Conservation (phyloP, 53 echinoderm and acorn worm species). For the Mesocentrotus franciscanus region DNA sequence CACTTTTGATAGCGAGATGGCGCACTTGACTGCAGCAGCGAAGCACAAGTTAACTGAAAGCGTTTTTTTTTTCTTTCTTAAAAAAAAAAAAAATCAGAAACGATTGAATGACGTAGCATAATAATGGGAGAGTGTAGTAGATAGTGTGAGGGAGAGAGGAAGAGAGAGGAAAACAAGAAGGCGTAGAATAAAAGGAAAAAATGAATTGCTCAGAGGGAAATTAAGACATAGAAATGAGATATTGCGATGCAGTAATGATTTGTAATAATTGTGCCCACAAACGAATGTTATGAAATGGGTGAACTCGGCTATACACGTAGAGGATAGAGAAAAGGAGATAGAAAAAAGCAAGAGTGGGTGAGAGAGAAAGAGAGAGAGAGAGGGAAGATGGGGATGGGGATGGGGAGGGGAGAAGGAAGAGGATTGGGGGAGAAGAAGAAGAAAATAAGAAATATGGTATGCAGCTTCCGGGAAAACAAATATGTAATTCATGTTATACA, state of each 20-base stretch:
- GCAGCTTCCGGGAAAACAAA: neutral
- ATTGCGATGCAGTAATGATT: no score
- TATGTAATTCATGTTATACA: neutral
- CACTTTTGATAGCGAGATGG: neutral
- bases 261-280: no score
- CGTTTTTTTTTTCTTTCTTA: no score
- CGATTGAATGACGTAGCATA: no score
- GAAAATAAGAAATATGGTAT: no score
- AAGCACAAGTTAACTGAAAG: neutral
- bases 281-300: neutral
- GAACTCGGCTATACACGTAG: neutral
- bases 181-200: neutral
- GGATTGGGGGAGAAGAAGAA: no score
- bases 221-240: no score
- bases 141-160: neutral
- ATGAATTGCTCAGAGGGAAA: neutral
- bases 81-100: no score
- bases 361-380: neutral
- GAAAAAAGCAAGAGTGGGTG: neutral
- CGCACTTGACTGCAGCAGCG: neutral
- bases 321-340: neutral
- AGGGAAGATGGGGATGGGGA: neutral
- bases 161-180: neutral
- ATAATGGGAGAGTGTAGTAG: neutral
- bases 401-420: no score